These are phyloP conservation scores for Mesoligia furuncula DNA, from an alignment of 2,888 invertebrate genomes.

Conservation along the genomic window DNA sequence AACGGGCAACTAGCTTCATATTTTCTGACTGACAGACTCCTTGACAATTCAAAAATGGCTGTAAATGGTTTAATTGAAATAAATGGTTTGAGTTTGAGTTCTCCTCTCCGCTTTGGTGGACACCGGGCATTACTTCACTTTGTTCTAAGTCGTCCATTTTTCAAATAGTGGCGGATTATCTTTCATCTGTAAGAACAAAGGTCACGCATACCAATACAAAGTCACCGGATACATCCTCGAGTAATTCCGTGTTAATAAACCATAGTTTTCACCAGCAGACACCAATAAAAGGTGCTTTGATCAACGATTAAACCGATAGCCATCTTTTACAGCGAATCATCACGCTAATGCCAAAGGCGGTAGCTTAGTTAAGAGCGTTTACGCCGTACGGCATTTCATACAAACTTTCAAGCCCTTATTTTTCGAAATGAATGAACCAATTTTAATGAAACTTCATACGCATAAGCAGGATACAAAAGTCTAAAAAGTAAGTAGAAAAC, in stretches of 20 bases:
- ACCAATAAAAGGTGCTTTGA: constrained; percentile 49
- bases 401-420: too few species aligned
- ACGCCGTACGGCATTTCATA: too few species aligned
- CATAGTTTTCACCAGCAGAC: constrained; percentile 46
- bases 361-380: not conserved
- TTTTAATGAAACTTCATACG: too few species aligned
- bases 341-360: constrained; percentile 44
- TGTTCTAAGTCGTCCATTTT: not conserved
- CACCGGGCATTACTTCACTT: not conserved
- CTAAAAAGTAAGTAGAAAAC: too few species aligned
- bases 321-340: constrained; percentile 36
- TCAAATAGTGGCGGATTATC: not conserved
- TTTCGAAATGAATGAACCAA: too few species aligned
- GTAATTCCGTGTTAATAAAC: constrained; percentile 53
- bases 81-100: too few species aligned
- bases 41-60: too few species aligned
- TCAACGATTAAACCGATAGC: constrained; percentile 47
- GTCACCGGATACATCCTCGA: constrained; percentile 14
- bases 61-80: too few species aligned
- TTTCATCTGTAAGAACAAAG: constrained; percentile 13
- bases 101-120: too few species aligned
- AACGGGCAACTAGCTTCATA: too few species aligned
- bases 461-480: too few species aligned
- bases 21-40: too few species aligned
- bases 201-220: constrained; percentile 24